These are phyloP conservation scores for Paramormyrops kingsleyae DNA, from an alignment of 2,113 vertebrate genomes.

Conservation along the genomic window DNA sequence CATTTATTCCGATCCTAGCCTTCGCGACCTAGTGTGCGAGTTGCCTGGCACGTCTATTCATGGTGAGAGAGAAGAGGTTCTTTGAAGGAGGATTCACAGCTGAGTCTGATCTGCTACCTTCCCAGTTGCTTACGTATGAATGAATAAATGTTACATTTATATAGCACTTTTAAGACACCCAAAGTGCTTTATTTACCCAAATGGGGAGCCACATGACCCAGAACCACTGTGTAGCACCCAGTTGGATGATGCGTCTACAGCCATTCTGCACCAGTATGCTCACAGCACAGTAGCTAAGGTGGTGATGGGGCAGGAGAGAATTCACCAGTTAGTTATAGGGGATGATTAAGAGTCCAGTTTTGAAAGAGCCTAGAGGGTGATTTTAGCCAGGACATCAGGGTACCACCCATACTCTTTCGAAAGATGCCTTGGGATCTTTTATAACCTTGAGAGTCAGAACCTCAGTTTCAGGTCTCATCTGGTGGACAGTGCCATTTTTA, in stretches of 20 bases:
- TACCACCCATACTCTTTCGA: background rate
- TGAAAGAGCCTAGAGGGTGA: background rate
- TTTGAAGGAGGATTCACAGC: background rate
- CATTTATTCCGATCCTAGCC: background rate
- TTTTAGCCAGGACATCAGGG: background rate
- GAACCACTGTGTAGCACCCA: background rate
- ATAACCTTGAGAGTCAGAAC: background rate
- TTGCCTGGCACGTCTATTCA: background rate
- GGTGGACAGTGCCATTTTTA: background rate
- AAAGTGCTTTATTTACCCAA: background rate
- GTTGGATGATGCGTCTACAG: background rate
- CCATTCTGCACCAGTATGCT: background rate
- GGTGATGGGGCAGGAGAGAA: background rate
- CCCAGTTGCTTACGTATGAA: background rate
- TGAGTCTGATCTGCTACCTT: background rate
- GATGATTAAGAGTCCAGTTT: background rate
- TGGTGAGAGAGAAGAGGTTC: background rate
- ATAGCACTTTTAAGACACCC: background rate
- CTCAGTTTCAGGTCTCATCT: background rate
- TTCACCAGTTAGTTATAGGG: background rate
- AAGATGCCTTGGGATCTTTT: background rate
- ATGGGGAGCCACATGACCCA: background rate
- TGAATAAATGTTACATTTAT: background rate
- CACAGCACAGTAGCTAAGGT: background rate
- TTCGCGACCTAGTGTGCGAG: background rate